Conservation (phyloP, 2,888 invertebrate genomes). For the Callyntrura guangdongensis region DNA sequence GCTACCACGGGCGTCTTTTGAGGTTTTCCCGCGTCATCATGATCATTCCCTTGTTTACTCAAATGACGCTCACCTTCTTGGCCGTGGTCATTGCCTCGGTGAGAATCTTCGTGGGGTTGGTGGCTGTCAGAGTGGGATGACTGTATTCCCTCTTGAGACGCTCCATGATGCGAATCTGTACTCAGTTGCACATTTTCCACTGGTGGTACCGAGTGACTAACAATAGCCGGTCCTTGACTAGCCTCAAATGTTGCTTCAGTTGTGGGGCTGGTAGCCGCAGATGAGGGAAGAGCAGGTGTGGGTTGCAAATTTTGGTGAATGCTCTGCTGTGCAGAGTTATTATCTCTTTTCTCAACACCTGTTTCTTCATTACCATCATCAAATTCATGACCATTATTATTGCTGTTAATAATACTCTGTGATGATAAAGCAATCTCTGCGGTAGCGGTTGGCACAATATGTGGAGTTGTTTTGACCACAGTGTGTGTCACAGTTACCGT, state of each 20-base stretch:
- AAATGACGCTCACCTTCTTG: too few species aligned
- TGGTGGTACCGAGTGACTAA: constrained; percentile 52
- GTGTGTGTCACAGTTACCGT: constrained; percentile 79
- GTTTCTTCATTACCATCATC: constrained; percentile 11
- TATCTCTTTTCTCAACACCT: constrained; percentile 17
- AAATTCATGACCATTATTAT: not conserved
- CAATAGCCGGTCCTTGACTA: constrained; percentile 48
- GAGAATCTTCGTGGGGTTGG: constrained; percentile 37
- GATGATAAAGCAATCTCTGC: constrained; percentile 16
- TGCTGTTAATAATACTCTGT: too few species aligned
- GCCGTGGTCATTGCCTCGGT: constrained; percentile 65
- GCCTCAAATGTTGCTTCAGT: not conserved
- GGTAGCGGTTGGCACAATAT: constrained; percentile 48
- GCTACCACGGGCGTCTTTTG: constrained; percentile 33
- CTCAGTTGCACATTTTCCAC: constrained; percentile 45
- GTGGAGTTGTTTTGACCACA: constrained; percentile 69
- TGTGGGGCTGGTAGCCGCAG: constrained; percentile 24
- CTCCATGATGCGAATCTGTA: constrained; percentile 42
- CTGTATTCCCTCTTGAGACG: constrained; percentile 42
- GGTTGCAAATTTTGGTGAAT: constrained; percentile 68
- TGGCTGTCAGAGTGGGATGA: too few species aligned
- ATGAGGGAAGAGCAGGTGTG: constrained; percentile 73
- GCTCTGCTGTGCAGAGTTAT: too few species aligned
- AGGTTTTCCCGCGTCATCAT: constrained; percentile 5
- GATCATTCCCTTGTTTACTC: too few species aligned